These are phyloP conservation scores for Mechanitis mazaeus DNA, from an alignment of 2,888 invertebrate genomes.

Conservation along the genomic window DNA sequence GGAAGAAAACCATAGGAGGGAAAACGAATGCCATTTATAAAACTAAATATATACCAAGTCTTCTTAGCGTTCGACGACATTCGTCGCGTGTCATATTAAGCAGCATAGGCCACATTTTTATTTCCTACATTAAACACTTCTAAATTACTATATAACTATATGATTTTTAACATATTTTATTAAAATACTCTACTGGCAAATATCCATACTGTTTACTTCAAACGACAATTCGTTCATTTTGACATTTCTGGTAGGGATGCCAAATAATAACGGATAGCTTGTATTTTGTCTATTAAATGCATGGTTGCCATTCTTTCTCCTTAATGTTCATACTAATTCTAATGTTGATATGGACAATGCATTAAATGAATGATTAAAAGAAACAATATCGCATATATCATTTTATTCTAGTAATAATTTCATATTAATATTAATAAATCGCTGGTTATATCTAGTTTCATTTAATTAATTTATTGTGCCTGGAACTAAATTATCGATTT, in stretches of 20 bases:
- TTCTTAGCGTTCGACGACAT: slow-evolving; percentile 90
- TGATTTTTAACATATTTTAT: slow-evolving; percentile 67
- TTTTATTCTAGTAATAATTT: too few species aligned
- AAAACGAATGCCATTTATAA: slow-evolving; percentile 71
- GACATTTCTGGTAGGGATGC: slow-evolving; percentile 59
- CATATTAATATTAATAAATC: too few species aligned
- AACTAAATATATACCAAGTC: slow-evolving; percentile 84
- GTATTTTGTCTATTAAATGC: slow-evolving; percentile 52
- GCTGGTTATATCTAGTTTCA: too few species aligned
- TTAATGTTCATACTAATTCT: background rate
- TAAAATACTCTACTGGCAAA: slow-evolving; percentile 71
- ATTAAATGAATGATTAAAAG: too few species aligned
- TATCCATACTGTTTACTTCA: slow-evolving; percentile 78
- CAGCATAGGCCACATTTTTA: slow-evolving; percentile 80
- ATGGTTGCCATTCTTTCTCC: background rate
- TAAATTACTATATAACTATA: slow-evolving; percentile 54
- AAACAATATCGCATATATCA: too few species aligned
- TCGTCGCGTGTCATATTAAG: slow-evolving; percentile 92
- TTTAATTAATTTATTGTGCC: too few species aligned
- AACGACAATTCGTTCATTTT: slow-evolving; percentile 76
- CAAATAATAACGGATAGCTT: slow-evolving; percentile 47
- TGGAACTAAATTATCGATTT: too few species aligned
- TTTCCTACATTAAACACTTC: slow-evolving; percentile 48
- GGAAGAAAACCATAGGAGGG: slow-evolving; percentile 71
- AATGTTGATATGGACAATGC: background rate